phyloP scores from a whole-genome alignment of 92 coral and sea anemone species.

The Heteractis magnifica region DNA sequence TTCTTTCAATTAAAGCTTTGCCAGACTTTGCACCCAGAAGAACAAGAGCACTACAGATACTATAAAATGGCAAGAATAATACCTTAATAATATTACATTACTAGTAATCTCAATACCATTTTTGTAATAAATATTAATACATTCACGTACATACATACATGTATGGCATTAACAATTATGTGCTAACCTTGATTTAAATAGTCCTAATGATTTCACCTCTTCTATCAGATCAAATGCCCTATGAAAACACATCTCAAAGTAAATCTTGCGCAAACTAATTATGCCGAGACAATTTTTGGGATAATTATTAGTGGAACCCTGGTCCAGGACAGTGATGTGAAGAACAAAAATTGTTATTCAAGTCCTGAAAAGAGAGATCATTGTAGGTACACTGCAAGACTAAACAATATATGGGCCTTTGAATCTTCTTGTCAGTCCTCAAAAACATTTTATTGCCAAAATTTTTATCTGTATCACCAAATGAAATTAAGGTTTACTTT shows the following conservation, averaged over 20 bases:
- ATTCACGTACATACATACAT: neutral
- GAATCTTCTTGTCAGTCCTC: too few species aligned
- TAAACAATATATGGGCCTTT: too few species aligned
- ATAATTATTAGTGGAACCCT: neutral
- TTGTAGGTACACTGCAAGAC: too few species aligned
- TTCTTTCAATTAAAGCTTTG: conserved; percentile 34
- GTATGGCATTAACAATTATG: neutral
- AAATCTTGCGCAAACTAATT: neutral
- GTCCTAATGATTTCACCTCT: conserved; percentile 47
- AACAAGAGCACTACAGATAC: conserved; percentile 64
- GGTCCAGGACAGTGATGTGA: too few species aligned
- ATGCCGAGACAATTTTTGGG: neutral
- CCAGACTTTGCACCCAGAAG: conserved; percentile 47
- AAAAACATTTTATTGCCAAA: too few species aligned
- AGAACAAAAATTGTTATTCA: too few species aligned
- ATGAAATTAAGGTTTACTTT: neutral
- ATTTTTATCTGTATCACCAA: too few species aligned
- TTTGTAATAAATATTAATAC: too few species aligned
- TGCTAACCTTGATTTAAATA: conserved; percentile 55
- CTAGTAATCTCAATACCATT: too few species aligned
- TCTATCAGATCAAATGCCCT: conserved; percentile 65
- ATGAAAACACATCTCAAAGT: neutral
- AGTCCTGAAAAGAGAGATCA: too few species aligned
- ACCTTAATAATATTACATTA: neutral
- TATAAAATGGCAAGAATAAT: conserved; percentile 5